Conservation (phyloP, 2,888 invertebrate species). For the Suillia variegata region DNA sequence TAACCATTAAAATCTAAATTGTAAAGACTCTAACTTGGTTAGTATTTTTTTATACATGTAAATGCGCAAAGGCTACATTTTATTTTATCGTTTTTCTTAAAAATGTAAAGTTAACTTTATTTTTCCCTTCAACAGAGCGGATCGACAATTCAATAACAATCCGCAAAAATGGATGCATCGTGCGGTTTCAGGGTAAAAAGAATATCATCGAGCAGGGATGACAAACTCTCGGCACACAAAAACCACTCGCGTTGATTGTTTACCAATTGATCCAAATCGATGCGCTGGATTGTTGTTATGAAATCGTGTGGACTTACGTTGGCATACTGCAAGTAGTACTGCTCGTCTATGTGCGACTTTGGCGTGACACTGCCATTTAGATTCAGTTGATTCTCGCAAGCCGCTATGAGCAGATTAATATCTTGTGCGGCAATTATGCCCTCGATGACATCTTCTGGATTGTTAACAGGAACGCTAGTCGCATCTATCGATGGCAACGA, state of each 20-base stretch:
- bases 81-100: too few relatives aligned
- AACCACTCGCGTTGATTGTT: slow-evolving; percentile 71
- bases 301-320: slow-evolving; percentile 67
- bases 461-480: background rate
- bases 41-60: too few relatives aligned
- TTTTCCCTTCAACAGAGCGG: too few relatives aligned
- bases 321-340: slow-evolving; percentile 52
- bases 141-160: slow-evolving; percentile 43
- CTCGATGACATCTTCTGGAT: slow-evolving; percentile 45
- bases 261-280: slow-evolving; percentile 68
- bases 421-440: slow-evolving; percentile 50
- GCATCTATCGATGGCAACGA: background rate
- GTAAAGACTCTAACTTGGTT: too few relatives aligned
- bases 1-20: too few relatives aligned
- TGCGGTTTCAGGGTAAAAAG: slow-evolving; percentile 42
- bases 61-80: too few relatives aligned
- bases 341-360: slow-evolving; percentile 39
- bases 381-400: slow-evolving; percentile 66
- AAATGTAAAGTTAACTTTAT: too few relatives aligned
- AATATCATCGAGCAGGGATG: slow-evolving; percentile 77
- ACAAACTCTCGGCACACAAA: slow-evolving; percentile 69
- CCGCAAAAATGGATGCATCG: slow-evolving; percentile 45
- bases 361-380: slow-evolving; percentile 31
- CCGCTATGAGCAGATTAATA: slow-evolving; percentile 51
- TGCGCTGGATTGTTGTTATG: slow-evolving; percentile 64